Evolutionary conservation across 2,113 vertebrate genomes (phyloP).

Genomic region (Zosterops japonicus): DNA sequence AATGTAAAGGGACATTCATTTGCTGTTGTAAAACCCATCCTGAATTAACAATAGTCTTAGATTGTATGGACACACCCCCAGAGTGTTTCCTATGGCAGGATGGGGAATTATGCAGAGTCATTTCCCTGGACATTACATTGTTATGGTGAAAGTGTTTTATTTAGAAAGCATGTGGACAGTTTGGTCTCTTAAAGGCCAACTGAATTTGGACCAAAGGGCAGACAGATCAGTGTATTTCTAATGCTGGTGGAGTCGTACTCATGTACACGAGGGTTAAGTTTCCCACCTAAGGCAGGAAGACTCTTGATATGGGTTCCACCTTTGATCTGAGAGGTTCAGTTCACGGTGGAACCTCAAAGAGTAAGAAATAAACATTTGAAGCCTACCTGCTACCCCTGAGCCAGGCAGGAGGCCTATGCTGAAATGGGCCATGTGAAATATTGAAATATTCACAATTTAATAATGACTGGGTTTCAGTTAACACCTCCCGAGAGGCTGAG

Average conservation of each 20-base stretch:
- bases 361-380: not conserved
- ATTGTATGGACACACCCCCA: not conserved
- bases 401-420: not conserved
- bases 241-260: not conserved
- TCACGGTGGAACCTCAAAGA: not conserved
- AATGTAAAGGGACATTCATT: not conserved
- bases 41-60: not conserved
- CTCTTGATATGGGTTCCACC: not conserved
- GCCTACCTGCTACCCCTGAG: not conserved
- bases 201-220: not conserved
- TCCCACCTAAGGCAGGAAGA: not conserved
- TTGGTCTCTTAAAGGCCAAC: not conserved
- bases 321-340: not conserved
- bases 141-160: not conserved
- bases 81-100: conserved; percentile 12
- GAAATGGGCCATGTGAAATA: not conserved
- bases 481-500: not conserved
- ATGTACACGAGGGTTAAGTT: not conserved
- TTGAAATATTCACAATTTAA: conserved; percentile 43
- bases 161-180: not conserved
- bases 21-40: not conserved
- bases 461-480: not conserved
- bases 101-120: conserved; percentile 1
- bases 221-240: not conserved
- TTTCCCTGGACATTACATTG: conserved; percentile 11